These are phyloP conservation scores for Okapia johnstoni DNA, from an alignment of 2,113 vertebrate species.

Conservation along the genomic window DNA sequence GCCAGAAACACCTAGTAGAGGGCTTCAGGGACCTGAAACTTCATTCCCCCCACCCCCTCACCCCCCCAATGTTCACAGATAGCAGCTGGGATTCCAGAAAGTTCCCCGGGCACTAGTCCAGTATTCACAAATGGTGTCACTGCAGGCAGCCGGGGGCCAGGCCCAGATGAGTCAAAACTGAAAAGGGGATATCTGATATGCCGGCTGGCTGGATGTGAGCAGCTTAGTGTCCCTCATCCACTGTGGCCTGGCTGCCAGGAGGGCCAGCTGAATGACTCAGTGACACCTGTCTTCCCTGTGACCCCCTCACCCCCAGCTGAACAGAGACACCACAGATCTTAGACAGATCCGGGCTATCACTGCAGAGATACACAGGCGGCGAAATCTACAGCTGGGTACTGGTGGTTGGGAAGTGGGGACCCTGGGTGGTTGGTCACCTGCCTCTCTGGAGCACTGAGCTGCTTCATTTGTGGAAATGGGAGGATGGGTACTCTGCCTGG, in stretches of 20 bases:
- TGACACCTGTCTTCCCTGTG: not conserved
- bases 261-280: constrained; percentile 46
- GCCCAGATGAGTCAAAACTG: constrained; percentile 58
- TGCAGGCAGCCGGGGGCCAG: constrained; percentile 8
- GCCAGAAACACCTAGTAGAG: not conserved
- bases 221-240: constrained; percentile 1
- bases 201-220: constrained; percentile 7
- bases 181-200: constrained; percentile 23
- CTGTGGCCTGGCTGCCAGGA: not conserved
- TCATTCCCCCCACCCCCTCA: not conserved
- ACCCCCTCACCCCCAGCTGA: not conserved
- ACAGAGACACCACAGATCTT: not conserved
- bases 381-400: not conserved
- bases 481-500: not conserved
- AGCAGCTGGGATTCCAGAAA: constrained; percentile 58
- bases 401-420: not conserved
- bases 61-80: not conserved
- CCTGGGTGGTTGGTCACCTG: not conserved
- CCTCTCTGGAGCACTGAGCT: not conserved
- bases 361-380: not conserved
- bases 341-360: not conserved
- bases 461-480: not conserved
- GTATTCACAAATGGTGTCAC: constrained; percentile 47
- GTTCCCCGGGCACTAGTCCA: constrained; percentile 25
- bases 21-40: not conserved